Evolutionary conservation across 37 sponge, comb jelly and placozoan species (phyloP).

Genomic region (Chondrilla cf. caribensis): DNA sequence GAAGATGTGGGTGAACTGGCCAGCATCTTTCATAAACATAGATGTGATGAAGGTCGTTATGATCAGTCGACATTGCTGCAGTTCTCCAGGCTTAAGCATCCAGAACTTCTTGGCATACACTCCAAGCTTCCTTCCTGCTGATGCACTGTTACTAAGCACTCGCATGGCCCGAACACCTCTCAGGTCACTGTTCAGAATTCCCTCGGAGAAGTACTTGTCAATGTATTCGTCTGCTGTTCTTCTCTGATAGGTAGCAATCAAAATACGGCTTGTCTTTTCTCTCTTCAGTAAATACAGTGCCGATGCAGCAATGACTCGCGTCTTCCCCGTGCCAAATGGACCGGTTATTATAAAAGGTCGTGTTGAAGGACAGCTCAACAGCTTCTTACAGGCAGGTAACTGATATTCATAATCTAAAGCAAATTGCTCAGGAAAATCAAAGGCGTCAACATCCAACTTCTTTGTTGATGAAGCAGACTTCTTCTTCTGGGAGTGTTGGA

Average conservation of each 20-base stretch:
- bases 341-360: slow-evolving; percentile 52
- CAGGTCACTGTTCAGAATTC: neutral
- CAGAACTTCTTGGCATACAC: neutral
- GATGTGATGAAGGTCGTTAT: neutral
- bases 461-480: neutral
- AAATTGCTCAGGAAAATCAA: neutral
- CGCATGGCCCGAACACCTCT: neutral
- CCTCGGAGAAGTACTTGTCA: slow-evolving; percentile 41
- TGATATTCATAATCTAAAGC: slow-evolving; percentile 15
- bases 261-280: slow-evolving; percentile 10
- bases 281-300: slow-evolving; percentile 39
- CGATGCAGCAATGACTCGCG: slow-evolving; percentile 62
- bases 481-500: too few relatives aligned
- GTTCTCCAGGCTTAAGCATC: neutral
- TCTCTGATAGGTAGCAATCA: slow-evolving; percentile 68
- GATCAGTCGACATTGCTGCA: neutral
- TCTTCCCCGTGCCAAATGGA: slow-evolving; percentile 84
- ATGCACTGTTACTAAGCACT: neutral
- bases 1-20: slow-evolving; percentile 14
- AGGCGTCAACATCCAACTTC: neutral
- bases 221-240: slow-evolving; percentile 65
- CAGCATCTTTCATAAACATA: neutral
- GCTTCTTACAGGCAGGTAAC: slow-evolving; percentile 23
- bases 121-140: neutral
- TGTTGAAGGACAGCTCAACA: slow-evolving; percentile 5